These are phyloP conservation scores for Hedya salicella DNA, from an alignment of 2,888 invertebrate species.

Conservation along the genomic window DNA sequence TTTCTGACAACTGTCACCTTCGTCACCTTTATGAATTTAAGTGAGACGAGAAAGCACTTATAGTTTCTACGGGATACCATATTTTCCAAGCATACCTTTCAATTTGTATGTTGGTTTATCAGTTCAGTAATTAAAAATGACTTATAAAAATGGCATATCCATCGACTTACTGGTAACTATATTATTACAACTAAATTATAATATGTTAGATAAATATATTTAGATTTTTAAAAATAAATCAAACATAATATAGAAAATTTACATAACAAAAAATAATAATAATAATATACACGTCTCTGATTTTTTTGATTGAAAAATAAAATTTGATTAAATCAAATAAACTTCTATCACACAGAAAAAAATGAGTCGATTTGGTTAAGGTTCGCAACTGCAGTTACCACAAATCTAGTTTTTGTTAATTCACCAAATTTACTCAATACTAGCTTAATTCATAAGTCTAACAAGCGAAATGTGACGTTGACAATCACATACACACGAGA, in stretches of 20 bases:
- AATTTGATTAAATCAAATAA: constrained; percentile 37
- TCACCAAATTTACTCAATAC: no score
- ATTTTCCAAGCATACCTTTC: not conserved
- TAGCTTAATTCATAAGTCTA: no score
- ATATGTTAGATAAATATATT: constrained; percentile 46
- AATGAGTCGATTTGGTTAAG: constrained; percentile 11
- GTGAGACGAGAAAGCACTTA: not conserved
- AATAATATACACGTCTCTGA: constrained; percentile 43
- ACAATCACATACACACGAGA: no score
- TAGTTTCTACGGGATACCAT: constrained; percentile 14
- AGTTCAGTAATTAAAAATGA: constrained; percentile 9
- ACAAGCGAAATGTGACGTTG: no score
- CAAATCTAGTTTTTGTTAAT: not conserved
- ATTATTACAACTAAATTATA: constrained; percentile 46
- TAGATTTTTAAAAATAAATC: constrained; percentile 49
- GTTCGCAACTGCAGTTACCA: constrained; percentile 3
- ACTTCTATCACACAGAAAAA: constrained; percentile 29
- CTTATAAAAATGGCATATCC: constrained; percentile 43
- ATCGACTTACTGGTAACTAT: constrained; percentile 55
- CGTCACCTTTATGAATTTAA: not conserved
- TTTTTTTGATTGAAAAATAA: constrained; percentile 45
- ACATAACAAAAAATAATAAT: constrained; percentile 38
- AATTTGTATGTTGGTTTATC: constrained; percentile 8
- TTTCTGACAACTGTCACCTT: not conserved
- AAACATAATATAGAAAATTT: constrained; percentile 50